phyloP scores from a whole-genome alignment of 2,113 vertebrate genomes.

The Puntigrus tetrazona region DNA sequence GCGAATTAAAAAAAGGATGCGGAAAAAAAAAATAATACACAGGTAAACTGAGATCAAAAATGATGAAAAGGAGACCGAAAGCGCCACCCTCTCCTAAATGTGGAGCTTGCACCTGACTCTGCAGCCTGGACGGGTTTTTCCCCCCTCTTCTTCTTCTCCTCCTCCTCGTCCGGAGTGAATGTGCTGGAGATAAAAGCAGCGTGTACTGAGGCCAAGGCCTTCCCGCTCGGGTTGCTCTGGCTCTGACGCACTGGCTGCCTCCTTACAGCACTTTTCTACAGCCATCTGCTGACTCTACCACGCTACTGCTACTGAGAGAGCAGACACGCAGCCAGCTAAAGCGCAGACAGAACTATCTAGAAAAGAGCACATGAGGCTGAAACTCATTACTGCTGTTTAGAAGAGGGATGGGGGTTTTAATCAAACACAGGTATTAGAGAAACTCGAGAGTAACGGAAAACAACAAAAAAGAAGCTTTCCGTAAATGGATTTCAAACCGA shows the following conservation, averaged over 20 bases:
- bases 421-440: constrained; percentile 27
- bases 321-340: constrained; percentile 7
- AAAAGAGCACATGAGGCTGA: background rate
- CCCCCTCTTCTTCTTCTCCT: background rate
- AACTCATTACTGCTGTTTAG: constrained; percentile 5
- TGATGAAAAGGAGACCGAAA: constrained; percentile 23
- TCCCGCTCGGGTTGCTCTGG: constrained; percentile 72
- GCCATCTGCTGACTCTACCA: constrained; percentile 83
- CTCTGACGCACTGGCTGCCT: constrained; percentile 60
- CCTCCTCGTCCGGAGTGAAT: constrained; percentile 65
- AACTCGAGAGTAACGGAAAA: background rate
- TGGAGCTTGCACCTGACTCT: constrained; percentile 38
- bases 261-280: constrained; percentile 76
- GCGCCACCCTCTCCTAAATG: background rate
- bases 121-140: background rate
- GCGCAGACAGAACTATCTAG: background rate
- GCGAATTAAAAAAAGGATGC: background rate
- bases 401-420: background rate
- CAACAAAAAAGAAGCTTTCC: background rate
- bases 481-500: constrained; percentile 5
- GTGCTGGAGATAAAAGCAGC: constrained; percentile 84
- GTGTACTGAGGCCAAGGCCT: constrained; percentile 81
- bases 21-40: background rate
- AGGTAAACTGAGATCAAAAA: constrained; percentile 2
- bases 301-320: constrained; percentile 70